Evolutionary conservation across 1,140 invertebrate genomes (phyloP).

Genomic region (Ditylenchus dipsaci): DNA sequence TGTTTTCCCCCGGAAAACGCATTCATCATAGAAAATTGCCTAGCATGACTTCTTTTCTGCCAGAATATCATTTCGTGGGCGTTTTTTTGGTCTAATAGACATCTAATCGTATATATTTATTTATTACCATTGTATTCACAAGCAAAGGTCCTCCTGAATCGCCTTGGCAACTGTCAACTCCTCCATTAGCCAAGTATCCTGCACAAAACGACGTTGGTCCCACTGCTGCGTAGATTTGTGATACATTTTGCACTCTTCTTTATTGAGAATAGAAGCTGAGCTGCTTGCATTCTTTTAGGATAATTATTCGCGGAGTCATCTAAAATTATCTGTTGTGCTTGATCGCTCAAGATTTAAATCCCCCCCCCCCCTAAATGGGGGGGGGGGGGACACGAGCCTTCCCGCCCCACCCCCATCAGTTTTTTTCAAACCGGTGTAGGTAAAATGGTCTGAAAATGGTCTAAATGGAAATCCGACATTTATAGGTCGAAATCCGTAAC

Average conservation of each 20-base stretch:
- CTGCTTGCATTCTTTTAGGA: slow-evolving; percentile 15
- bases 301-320: background rate
- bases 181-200: slow-evolving; percentile 15
- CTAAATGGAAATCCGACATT: too few species aligned
- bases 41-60: too few species aligned
- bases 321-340: background rate
- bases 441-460: too few species aligned
- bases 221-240: slow-evolving; percentile 18
- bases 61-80: too few species aligned
- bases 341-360: too few species aligned
- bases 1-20: too few species aligned
- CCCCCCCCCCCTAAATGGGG: too few species aligned
- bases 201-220: slow-evolving; percentile 15
- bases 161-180: slow-evolving; percentile 19
- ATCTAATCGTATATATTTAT: too few species aligned
- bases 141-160: slow-evolving; percentile 27
- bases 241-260: slow-evolving; percentile 19
- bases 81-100: too few species aligned
- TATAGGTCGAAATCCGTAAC: too few species aligned
- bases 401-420: too few species aligned
- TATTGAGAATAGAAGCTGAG: slow-evolving; percentile 21
- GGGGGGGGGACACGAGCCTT: too few species aligned
- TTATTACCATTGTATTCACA: background rate
- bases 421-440: background rate
- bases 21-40: background rate